These are phyloP conservation scores for Orgyia antiqua DNA, from an alignment of 2,888 invertebrate genomes.

Conservation along the genomic window DNA sequence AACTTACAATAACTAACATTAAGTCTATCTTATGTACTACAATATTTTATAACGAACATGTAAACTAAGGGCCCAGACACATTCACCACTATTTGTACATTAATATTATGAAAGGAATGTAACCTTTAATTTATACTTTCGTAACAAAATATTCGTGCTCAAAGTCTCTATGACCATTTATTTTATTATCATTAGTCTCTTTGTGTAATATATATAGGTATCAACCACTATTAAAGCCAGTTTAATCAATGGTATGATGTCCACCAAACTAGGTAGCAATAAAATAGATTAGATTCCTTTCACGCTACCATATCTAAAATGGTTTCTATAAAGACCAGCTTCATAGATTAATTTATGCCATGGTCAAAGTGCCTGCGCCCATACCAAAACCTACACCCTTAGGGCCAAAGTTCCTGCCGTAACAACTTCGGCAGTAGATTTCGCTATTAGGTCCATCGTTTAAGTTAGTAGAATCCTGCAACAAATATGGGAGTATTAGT, in stretches of 20 bases:
- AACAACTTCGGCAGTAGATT: constrained; percentile 95
- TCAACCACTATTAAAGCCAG: constrained; percentile 77
- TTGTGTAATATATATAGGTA: constrained; percentile 46
- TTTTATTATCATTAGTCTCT: constrained; percentile 68
- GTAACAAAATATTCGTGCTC: constrained; percentile 66
- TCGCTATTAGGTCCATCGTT: constrained; percentile 95
- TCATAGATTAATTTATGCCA: constrained; percentile 82
- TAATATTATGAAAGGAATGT: constrained; percentile 72
- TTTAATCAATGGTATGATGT: constrained; percentile 74
- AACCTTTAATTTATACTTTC: constrained; percentile 76
- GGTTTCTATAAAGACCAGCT: constrained; percentile 69
- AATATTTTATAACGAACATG: constrained; percentile 74
- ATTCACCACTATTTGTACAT: constrained; percentile 72
- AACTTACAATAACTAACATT: constrained; percentile 54
- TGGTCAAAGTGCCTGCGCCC: constrained; percentile 93
- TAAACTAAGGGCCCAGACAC: constrained; percentile 78
- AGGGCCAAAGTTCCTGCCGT: constrained; percentile 91
- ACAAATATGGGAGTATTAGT: constrained; percentile 22
- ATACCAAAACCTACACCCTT: constrained; percentile 94
- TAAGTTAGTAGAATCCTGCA: constrained; percentile 90
- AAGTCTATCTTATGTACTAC: constrained; percentile 64
- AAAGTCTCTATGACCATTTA: constrained; percentile 40
- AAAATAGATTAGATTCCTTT: constrained; percentile 64
- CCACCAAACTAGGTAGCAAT: constrained; percentile 46
- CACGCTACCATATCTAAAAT: constrained; percentile 53